Base-by-base conservation (phyloP, 1,140 invertebrate genomes). In the Archegozetes longisetosus region DNA sequence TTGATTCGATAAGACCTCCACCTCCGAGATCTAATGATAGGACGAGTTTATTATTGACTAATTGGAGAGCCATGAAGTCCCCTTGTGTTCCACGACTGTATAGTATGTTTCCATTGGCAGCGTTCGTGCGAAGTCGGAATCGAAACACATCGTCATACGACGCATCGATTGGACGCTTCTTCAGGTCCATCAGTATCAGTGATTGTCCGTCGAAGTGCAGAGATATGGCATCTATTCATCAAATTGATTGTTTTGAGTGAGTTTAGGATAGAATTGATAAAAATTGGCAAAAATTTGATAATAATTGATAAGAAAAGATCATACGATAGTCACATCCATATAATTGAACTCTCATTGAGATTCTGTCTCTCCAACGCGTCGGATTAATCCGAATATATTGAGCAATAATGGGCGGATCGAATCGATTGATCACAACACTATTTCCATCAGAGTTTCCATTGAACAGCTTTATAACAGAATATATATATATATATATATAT, bases 271-370 rank as follows among this genome's bases (percentile, higher is more conserved):
- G 20, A 61, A 57, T 9, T 49, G 20, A 3, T 63, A 56, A 58
- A 46, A 60, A 55, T 14, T 47, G 17, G 1, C 3, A 47, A 58
- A 59, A 46, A 26, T 26, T 63, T 61, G n/a, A n/a, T n/a, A n/a
- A n/a, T n/a, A n/a, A n/a, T n/a, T n/a, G n/a, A n/a, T n/a, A n/a
- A n/a, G n/a, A n/a, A n/a, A n/a, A n/a, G n/a, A n/a, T n/a, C n/a
- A n/a, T n/a, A 93, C 90, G 80, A 76, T 93, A 96, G 67, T 85
- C 80, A 75, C 94, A 98, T 26, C 94, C 93, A 71, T 89, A 95
- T 2, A 97, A 74, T 73, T 98, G 92, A 0, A 94, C 75, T 67
- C 93, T 78, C 76, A 97, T 78, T 13, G 92, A 93, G 66, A 98
- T 98, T 66, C 91, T 80, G 72, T 94, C 86, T 40, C 84, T 77